Percentiles rank a stretch among this genome's conserved stretches.
These are phyloP conservation scores for Leptinotarsa undecemlineata DNA, from an alignment of 1,140 invertebrate genomes.

Conservation along the genomic window DNA sequence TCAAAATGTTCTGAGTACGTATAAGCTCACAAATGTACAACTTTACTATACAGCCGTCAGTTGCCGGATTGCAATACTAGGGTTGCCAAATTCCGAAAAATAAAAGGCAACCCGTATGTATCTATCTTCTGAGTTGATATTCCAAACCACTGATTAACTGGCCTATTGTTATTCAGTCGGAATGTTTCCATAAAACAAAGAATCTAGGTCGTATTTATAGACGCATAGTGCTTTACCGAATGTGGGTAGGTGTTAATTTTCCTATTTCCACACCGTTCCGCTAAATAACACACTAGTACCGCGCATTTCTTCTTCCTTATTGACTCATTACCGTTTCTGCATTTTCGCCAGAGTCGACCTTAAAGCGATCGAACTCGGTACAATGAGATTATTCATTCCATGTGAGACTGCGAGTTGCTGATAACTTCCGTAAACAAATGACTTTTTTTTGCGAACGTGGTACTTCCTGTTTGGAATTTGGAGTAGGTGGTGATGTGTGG, in stretches of 20 bases:
- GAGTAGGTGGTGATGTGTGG: not conserved
- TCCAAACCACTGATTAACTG: too few species aligned
- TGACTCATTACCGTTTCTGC: conserved; percentile 1
- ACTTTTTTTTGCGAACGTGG: not conserved
- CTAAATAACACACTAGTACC: not conserved
- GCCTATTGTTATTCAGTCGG: not conserved
- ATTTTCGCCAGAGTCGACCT: not conserved
- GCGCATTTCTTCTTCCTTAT: conserved; percentile 10
- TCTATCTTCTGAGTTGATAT: too few species aligned
- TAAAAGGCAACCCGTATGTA: too few species aligned
- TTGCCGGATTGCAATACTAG: too few species aligned
- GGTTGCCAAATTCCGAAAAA: too few species aligned
- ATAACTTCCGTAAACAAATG: conserved; percentile 1
- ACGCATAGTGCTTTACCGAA: not conserved
- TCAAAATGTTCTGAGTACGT: too few species aligned
- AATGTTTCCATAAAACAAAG: conserved; percentile 6
- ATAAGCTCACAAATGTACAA: too few species aligned
- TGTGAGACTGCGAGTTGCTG: not conserved
- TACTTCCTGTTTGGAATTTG: not conserved
- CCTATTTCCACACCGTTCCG: not conserved
- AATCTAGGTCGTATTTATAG: conserved; percentile 8
- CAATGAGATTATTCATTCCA: conserved; percentile 2
- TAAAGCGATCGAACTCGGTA: not conserved
- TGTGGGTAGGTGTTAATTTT: conserved; percentile 18
- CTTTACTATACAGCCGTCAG: too few species aligned